A percentile compares a stretch with the other conserved stretches of the same genome.
These are phyloP conservation scores for Ypsolopha sequella DNA, from an alignment of 2,888 invertebrate genomes.

Conservation along the genomic window DNA sequence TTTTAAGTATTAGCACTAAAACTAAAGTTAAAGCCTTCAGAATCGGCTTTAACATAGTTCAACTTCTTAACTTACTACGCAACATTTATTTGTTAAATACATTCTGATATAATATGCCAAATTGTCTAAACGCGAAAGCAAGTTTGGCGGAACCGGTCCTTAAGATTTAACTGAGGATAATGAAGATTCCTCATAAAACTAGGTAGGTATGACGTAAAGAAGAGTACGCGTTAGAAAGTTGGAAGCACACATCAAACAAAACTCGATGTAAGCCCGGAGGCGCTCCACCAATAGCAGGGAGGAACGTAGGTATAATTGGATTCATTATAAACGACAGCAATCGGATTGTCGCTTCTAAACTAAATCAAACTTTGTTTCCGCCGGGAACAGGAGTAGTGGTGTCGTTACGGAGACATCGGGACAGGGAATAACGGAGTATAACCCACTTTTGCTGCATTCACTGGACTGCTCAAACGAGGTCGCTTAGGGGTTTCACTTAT, in stretches of 20 bases:
- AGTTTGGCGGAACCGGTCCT: too few species aligned
- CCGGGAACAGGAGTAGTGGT: slow-evolving; percentile 33
- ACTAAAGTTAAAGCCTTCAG: too few species aligned
- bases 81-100: too few species aligned
- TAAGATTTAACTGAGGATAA: too few species aligned
- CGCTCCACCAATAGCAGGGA: slow-evolving; percentile 9
- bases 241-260: slow-evolving; percentile 3
- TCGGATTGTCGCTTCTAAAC: slow-evolving; percentile 56
- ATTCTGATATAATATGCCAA: too few species aligned
- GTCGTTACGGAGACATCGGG: slow-evolving; percentile 31
- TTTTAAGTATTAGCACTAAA: too few species aligned
- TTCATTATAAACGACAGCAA: slow-evolving; percentile 37
- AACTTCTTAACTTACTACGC: too few species aligned
- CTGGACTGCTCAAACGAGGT: slow-evolving; percentile 20
- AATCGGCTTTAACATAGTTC: too few species aligned
- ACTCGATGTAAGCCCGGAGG: slow-evolving; percentile 6
- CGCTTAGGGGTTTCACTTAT: too few species aligned
- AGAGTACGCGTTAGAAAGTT: neutral
- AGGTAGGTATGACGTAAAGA: too few species aligned
- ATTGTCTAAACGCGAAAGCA: too few species aligned
- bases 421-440: neutral
- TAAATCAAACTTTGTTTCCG: slow-evolving; percentile 63
- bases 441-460: slow-evolving; percentile 36
- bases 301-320: slow-evolving; percentile 29
- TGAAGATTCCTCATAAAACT: too few species aligned